These are phyloP conservation scores for Punctoribates punctum DNA, from an alignment of 2,888 invertebrate species.

Conservation along the genomic window DNA sequence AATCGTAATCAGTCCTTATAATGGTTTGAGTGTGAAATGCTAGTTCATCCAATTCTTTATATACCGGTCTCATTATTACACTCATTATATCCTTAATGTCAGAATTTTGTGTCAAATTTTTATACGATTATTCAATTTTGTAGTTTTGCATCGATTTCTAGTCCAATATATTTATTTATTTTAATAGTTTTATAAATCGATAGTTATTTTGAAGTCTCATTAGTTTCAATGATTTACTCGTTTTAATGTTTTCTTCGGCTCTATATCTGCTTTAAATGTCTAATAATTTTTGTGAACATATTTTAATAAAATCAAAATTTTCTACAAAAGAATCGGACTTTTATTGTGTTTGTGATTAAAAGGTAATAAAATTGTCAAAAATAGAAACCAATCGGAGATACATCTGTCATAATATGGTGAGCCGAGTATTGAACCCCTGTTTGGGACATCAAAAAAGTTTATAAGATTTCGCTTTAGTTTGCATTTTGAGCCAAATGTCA, in stretches of 20 bases:
- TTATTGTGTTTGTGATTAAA: not conserved
- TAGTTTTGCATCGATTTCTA: not conserved
- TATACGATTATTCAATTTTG: not conserved
- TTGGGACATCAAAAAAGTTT: slow-evolving; percentile 19
- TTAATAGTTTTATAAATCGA: not conserved
- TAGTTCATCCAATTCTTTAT: not conserved
- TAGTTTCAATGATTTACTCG: not conserved
- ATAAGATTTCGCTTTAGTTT: not conserved
- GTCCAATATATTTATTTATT: not conserved
- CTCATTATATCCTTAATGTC: not conserved
- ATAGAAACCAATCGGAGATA: no score
- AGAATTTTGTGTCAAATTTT: not conserved
- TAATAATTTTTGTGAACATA: not conserved
- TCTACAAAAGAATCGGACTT: not conserved
- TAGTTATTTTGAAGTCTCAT: not conserved
- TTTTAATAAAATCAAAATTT: not conserved
- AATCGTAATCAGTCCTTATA: not conserved
- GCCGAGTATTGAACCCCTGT: not conserved
- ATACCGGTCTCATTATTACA: slow-evolving; percentile 14
- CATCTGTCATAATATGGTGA: not conserved
- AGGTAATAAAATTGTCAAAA: not conserved
- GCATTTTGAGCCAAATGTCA: slow-evolving; percentile 2
- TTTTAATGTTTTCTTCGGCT: not conserved
- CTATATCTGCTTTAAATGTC: no score
- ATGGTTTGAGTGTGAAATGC: slow-evolving; percentile 26